phyloP scores from a whole-genome alignment of 2,888 invertebrate species.

The Seira sanloemensis region DNA sequence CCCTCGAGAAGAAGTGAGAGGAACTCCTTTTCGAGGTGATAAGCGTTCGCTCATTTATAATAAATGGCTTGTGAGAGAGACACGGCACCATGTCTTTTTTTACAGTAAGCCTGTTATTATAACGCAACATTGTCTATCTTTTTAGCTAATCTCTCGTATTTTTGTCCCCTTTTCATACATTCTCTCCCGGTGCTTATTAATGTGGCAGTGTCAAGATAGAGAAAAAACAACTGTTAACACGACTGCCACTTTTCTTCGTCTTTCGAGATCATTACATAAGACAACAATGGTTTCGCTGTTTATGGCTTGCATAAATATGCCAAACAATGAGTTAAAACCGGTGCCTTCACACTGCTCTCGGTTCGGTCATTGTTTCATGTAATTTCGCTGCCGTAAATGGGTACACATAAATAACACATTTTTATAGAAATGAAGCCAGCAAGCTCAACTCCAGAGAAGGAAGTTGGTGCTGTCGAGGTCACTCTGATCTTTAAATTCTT shows the following conservation, averaged over 20 bases:
- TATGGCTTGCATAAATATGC: neutral
- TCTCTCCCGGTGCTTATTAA: neutral
- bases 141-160: neutral
- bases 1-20: no score
- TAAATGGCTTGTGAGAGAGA: neutral
- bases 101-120: neutral
- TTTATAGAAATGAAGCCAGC: neutral
- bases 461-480: neutral
- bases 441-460: neutral
- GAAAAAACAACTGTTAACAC: neutral
- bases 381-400: neutral
- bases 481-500: neutral
- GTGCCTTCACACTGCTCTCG: neutral
- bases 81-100: neutral
- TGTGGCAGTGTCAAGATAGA: neutral
- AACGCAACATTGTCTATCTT: neutral
- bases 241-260: neutral
- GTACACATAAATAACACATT: neutral
- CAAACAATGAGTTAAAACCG: constrained; percentile 26
- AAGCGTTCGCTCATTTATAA: neutral
- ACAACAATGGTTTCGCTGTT: constrained; percentile 1
- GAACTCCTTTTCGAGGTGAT: neutral
- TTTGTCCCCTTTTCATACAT: neutral
- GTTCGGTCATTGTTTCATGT: constrained; percentile 47
- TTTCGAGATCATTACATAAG: neutral